These are phyloP conservation scores for Euleptes europaea DNA, from an alignment of 2,113 vertebrate species.

Conservation along the genomic window DNA sequence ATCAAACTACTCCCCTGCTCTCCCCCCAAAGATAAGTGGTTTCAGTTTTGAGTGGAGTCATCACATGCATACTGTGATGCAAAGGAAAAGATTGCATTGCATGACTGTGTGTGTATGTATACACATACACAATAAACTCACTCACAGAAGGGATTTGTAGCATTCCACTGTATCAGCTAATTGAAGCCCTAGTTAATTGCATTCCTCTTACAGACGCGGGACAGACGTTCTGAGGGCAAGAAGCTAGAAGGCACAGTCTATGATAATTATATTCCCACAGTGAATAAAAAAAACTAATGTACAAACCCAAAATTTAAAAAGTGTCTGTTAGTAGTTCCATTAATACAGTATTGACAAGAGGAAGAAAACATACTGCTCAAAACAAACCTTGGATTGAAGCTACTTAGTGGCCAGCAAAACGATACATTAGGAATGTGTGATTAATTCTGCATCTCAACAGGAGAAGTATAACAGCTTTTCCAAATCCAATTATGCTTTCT, in stretches of 20 bases:
- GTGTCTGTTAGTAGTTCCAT: conserved; percentile 35
- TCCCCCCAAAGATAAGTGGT: too few species aligned
- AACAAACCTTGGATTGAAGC: conserved; percentile 50
- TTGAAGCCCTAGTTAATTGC: conserved; percentile 7
- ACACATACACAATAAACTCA: background rate
- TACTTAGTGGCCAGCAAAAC: conserved; percentile 28
- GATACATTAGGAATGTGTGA: conserved; percentile 24
- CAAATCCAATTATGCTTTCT: background rate
- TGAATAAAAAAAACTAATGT: conserved; percentile 56
- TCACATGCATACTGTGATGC: background rate
- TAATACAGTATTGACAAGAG: conserved; percentile 47
- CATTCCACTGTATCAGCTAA: background rate
- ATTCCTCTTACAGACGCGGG: conserved; percentile 37
- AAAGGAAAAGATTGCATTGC: background rate
- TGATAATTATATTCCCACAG: conserved; percentile 56
- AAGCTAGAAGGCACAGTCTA: conserved; percentile 50
- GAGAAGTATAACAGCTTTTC: background rate
- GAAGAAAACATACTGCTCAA: conserved; percentile 58
- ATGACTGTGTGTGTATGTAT: background rate
- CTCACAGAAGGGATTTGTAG: background rate
- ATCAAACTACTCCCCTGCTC: too few species aligned
- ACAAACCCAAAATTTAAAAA: conserved; percentile 42
- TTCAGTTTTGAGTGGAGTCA: too few species aligned
- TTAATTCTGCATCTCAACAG: conserved; percentile 37
- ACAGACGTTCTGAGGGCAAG: conserved; percentile 47